Percentiles rank a stretch among this genome's conserved stretches.
phyloP scores from a whole-genome alignment of 2,113 vertebrate species.

The Oenanthe oenanthe region DNA sequence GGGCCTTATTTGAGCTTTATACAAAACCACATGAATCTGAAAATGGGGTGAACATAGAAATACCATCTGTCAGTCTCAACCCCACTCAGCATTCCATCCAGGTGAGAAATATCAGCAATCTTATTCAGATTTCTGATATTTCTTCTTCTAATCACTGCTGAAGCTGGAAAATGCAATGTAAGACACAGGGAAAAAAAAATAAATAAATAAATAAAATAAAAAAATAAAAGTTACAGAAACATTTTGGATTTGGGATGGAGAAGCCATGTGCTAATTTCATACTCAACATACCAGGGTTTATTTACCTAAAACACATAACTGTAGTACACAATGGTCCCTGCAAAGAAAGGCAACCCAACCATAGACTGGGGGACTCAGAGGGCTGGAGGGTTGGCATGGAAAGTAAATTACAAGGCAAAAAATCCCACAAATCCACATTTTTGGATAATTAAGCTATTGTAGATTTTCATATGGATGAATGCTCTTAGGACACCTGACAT shows the following conservation, averaged over 20 bases:
- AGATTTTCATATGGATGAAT: neutral
- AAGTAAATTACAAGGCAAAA: neutral
- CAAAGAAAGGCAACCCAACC: neutral
- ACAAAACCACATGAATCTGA: neutral
- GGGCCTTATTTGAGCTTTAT: neutral
- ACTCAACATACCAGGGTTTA: accelerated
- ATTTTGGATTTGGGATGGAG: neutral
- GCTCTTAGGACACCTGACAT: neutral
- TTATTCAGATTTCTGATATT: neutral
- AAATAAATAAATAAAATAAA: too few relatives aligned
- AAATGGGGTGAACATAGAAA: neutral
- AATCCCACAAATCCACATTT: neutral
- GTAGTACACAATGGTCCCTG: neutral
- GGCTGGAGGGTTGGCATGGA: neutral
- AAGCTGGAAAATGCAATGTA: neutral
- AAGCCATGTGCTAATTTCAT: neutral
- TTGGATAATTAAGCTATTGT: neutral
- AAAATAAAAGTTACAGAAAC: neutral
- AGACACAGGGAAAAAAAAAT: neutral
- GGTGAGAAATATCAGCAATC: neutral
- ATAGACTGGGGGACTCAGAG: accelerated
- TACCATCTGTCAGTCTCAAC: neutral
- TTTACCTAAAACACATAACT: neutral
- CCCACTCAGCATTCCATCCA: neutral
- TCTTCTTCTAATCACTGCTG: neutral